These are phyloP conservation scores for Perca schrenkii DNA, from an alignment of 2,113 vertebrate genomes.

Conservation along the genomic window DNA sequence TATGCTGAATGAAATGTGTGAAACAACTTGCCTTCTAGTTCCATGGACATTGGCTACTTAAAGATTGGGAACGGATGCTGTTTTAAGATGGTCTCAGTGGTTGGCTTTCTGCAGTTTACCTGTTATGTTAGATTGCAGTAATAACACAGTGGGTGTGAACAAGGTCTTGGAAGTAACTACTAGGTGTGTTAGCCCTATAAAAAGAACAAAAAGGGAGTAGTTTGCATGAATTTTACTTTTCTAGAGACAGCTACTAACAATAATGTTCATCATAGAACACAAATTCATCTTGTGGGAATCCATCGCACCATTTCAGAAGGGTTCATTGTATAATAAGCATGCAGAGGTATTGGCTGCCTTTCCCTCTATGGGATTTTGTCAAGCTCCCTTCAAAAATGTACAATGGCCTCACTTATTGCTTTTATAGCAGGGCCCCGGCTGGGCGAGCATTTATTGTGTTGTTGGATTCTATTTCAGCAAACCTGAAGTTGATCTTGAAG, in stretches of 20 bases:
- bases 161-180: neutral
- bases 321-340: slow-evolving; percentile 41
- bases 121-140: slow-evolving; percentile 2
- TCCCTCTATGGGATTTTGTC: slow-evolving; percentile 24
- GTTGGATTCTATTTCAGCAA: slow-evolving; percentile 42
- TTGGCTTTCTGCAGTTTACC: neutral
- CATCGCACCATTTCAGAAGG: slow-evolving; percentile 34
- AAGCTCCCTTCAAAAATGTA: slow-evolving; percentile 47
- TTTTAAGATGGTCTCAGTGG: neutral
- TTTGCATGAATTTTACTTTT: slow-evolving; percentile 17
- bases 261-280: neutral
- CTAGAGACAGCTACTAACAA: neutral
- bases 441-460: slow-evolving; percentile 14
- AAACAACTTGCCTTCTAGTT: slow-evolving; percentile 1
- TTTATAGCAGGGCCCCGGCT: slow-evolving; percentile 21
- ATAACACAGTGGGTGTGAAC: neutral
- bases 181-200: neutral
- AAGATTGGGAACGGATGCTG: neutral
- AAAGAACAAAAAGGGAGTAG: neutral
- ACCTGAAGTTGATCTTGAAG: slow-evolving; percentile 21
- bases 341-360: slow-evolving; percentile 49
- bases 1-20: slow-evolving; percentile 4
- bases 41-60: neutral
- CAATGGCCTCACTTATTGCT: slow-evolving; percentile 64
- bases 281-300: slow-evolving; percentile 40